Evolutionary conservation across 1,140 invertebrate genomes (phyloP).

Genomic region (Psilanteris sp.): DNA sequence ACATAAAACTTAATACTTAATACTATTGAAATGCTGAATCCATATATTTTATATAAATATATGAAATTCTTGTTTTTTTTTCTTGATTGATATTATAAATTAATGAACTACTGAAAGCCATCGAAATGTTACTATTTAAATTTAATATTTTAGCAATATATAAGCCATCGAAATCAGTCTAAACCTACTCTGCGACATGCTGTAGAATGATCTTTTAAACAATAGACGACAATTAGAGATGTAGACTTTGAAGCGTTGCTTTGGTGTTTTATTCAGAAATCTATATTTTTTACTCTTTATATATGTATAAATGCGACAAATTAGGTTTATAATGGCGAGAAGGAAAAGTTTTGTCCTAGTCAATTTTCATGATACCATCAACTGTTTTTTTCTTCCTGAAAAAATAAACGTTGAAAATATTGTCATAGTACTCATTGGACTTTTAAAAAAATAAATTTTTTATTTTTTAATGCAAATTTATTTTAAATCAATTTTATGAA

Average conservation of each 20-base stretch:
- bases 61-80: no score
- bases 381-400: slow-evolving; percentile 44
- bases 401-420: slow-evolving; percentile 18
- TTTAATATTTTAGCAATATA: not conserved
- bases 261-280: slow-evolving; percentile 59
- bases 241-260: slow-evolving; percentile 47
- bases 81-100: no score
- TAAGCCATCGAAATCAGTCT: not conserved
- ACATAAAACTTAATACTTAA: no score
- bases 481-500: no score
- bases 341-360: slow-evolving; percentile 52
- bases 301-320: slow-evolving; percentile 55
- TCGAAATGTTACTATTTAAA: no score
- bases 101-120: no score
- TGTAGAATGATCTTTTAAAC: slow-evolving; percentile 17
- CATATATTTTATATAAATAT: no score
- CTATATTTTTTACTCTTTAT: slow-evolving; percentile 61
- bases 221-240: slow-evolving; percentile 28
- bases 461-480: no score
- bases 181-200: slow-evolving; percentile 4
- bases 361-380: slow-evolving; percentile 49
- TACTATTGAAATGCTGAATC: no score
- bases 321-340: slow-evolving; percentile 47
- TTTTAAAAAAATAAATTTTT: no score
- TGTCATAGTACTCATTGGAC: no score